Evolutionary conservation across 2,113 vertebrate species (phyloP).

Genomic region (zebrafish (Danio rerio)): GRCz12tu NC_133199.1:21542501-21543000

Average conservation of each 20-base stretch:
- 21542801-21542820: not conserved
- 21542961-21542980: too few relatives aligned
- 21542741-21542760: too few relatives aligned
- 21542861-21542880: too few relatives aligned
- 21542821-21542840: not conserved
- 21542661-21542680: not conserved
- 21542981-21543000: too few relatives aligned
- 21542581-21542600: conserved; percentile 8
- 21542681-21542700: not conserved
- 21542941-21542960: too few relatives aligned
- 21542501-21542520: conserved; percentile 35
- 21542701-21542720: not conserved
- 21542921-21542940: too few relatives aligned
- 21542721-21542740: too few relatives aligned
- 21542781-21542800: not conserved
- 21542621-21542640: not conserved
- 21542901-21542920: too few relatives aligned
- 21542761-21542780: too few relatives aligned
- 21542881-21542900: too few relatives aligned
- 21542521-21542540: conserved; percentile 12
- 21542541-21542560: conserved; percentile 6
- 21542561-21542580: conserved; percentile 15
- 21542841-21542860: too few relatives aligned
- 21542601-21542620: conserved; percentile 21
- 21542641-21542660: not conserved